A percentile compares a stretch with the other conserved stretches of the same genome.
phyloP scores from a whole-genome alignment of 2,888 invertebrate species.

The Himalopsyche anomala region DNA sequence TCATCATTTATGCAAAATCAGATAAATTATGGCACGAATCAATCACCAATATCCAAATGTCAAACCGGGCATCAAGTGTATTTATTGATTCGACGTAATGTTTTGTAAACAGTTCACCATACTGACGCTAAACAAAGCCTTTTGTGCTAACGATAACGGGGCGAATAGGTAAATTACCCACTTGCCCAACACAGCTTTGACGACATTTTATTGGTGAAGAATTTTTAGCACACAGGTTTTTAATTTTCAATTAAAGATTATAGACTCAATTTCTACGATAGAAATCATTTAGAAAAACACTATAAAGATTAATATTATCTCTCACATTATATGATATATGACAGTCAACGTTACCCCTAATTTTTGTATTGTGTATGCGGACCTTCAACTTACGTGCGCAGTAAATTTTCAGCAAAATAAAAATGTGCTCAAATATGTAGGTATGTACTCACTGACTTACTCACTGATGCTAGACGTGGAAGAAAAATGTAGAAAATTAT shows the following conservation, averaged over 20 bases:
- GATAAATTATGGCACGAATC: conserved; percentile 35
- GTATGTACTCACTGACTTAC: too few relatives aligned
- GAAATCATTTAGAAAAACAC: too few relatives aligned
- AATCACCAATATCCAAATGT: conserved; percentile 21
- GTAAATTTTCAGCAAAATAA: too few relatives aligned
- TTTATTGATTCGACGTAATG: conserved; percentile 45
- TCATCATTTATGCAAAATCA: conserved; percentile 36
- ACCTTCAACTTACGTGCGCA: too few relatives aligned
- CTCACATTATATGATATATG: too few relatives aligned
- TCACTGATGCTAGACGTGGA: too few relatives aligned
- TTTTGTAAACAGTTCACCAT: conserved; percentile 45
- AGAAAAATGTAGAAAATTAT: too few relatives aligned
- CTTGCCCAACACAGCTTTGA: not conserved
- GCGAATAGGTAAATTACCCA: not conserved
- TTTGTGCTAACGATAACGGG: not conserved
- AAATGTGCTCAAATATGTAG: too few relatives aligned
- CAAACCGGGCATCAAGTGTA: conserved; percentile 23
- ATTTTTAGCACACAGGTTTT: not conserved
- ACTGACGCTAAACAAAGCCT: conserved; percentile 31
- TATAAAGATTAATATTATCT: too few relatives aligned
- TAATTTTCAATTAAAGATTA: not conserved
- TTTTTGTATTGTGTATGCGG: too few relatives aligned
- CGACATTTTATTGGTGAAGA: not conserved
- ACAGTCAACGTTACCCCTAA: too few relatives aligned
- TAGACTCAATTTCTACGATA: not conserved